Conservation (phyloP, 2,113 vertebrate species). For the Fukomys damarensis region DNA sequence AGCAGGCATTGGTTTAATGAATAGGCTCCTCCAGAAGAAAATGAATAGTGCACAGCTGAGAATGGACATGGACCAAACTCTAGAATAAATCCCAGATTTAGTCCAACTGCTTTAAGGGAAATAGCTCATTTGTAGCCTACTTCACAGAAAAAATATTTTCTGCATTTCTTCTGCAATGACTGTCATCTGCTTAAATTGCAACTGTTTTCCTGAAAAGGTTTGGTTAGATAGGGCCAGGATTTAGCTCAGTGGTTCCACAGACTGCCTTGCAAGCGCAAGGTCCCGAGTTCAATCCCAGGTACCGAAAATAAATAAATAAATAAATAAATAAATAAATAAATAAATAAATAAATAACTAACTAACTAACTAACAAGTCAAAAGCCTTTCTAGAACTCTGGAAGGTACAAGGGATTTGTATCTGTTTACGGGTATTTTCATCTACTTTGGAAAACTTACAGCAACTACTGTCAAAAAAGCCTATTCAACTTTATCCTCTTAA, state of each 20-base stretch:
- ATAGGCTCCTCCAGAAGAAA: not conserved
- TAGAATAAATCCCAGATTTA: not conserved
- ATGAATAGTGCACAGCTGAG: not conserved
- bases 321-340: too few relatives aligned
- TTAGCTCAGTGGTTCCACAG: too few relatives aligned
- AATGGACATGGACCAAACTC: not conserved
- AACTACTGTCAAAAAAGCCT: not conserved
- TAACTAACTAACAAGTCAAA: constrained; percentile 29
- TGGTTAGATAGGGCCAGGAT: too few relatives aligned
- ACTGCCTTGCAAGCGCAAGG: too few relatives aligned
- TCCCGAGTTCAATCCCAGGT: too few relatives aligned
- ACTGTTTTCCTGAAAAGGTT: not conserved
- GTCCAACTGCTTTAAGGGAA: not conserved
- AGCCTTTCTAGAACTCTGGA: not conserved
- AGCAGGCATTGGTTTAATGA: not conserved
- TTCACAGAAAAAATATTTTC: not conserved
- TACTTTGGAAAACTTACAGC: constrained; percentile 24
- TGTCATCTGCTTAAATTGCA: not conserved
- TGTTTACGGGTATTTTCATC: not conserved
- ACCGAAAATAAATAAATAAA: too few relatives aligned
- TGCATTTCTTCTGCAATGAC: not conserved
- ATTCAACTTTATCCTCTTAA: not conserved
- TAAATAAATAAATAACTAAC: too few relatives aligned
- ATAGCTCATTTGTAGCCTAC: not conserved
- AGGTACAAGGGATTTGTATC: not conserved